Base-by-base conservation (phyloP, 2,113 vertebrate species). In the Etheostoma spectabile region DNA sequence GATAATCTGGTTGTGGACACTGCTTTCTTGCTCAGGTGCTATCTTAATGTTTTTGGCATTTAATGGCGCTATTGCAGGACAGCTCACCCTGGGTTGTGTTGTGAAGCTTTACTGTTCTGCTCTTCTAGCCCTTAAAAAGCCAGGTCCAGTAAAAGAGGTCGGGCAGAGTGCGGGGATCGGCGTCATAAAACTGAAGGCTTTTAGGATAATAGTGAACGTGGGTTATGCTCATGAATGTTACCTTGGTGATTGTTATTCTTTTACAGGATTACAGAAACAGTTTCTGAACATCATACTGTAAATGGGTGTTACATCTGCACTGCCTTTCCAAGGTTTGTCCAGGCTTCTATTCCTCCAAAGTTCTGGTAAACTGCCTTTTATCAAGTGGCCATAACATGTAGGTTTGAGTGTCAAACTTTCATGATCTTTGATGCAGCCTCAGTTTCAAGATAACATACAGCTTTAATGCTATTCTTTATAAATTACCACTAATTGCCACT, bases 111-210 rank as follows among this genome's bases (percentile, higher is more conserved):
- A 81, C 51, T 87, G 74, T 22, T 85, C 52, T 18, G 64, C 45
- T 62, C 79, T 86, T 35, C 10, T 6, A 22, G 71, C 21, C 18
- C 72, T 87, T 2, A 85, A 74, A 46, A 71, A 53, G 45, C 84
- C 79, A 15, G 38, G 74, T 59, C 86, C 84, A 1, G 86, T 84
- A 42, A 60, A 84, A 3, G 48, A 46, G 12, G n/a, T 49, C 38
- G 15, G 30, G 14, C 59, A 75, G 21, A 62, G 21, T 51, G 4
- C 59, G 4, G 61, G 74, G 8, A 79, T 77, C 57, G 46, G 21
- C 64, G 55, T 19, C 15, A 21, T 15, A 0, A 90, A 91, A 74
- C 35, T 56, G 3, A 88, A 74, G 52, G 86, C 82, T 19, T 85
- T 81, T 48, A 48, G 30, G 22, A 63, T 71, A 27, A 60, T 91